These are phyloP conservation scores for Eristalinus aeneus DNA, from an alignment of 2,888 invertebrate species.

Conservation along the genomic window DNA sequence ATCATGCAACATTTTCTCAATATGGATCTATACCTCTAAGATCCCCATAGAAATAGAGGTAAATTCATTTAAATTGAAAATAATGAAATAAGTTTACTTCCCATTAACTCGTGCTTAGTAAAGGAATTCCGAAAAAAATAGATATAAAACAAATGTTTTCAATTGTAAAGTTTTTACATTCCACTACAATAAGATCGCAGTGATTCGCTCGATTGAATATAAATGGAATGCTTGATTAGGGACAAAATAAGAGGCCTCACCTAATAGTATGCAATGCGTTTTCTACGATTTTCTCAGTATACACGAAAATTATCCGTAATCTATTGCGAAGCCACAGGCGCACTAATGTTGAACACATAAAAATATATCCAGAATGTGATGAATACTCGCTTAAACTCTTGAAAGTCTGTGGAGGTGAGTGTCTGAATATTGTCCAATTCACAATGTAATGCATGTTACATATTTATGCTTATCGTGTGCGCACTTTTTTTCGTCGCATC, in stretches of 20 bases:
- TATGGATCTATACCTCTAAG: too few relatives aligned
- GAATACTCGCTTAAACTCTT: not conserved
- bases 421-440: not conserved
- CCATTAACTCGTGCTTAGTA: too few relatives aligned
- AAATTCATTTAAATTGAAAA: too few relatives aligned
- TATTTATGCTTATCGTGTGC: not conserved
- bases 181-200: too few relatives aligned
- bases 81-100: too few relatives aligned
- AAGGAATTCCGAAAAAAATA: too few relatives aligned
- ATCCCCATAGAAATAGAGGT: too few relatives aligned
- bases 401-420: not conserved
- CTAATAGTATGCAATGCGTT: not conserved
- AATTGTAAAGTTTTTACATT: too few relatives aligned
- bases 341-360: not conserved
- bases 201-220: too few relatives aligned
- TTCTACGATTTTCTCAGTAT: not conserved
- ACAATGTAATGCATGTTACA: not conserved
- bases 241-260: not conserved
- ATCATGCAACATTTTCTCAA: not conserved
- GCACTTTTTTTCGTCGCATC: not conserved
- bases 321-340: not conserved
- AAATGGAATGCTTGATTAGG: too few relatives aligned
- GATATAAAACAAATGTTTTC: too few relatives aligned
- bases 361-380: not conserved
- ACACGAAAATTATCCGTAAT: not conserved